A percentile compares a stretch with the other conserved stretches of the same genome.
These are phyloP conservation scores for Drosophila niveifrons DNA, from an alignment of 2,888 invertebrate genomes.

Conservation along the genomic window DNA sequence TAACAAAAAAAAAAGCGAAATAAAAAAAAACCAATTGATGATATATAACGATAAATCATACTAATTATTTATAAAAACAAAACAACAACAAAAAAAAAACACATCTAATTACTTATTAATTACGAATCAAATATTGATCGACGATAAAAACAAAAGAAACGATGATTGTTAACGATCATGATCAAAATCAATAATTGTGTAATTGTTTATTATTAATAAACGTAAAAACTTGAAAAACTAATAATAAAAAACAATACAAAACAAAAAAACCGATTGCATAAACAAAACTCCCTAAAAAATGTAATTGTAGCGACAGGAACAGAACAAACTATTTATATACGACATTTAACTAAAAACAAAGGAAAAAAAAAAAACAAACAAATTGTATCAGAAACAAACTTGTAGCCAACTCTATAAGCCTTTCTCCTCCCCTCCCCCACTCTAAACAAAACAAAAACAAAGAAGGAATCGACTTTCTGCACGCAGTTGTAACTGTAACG, in stretches of 20 bases:
- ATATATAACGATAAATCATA: conserved; percentile 54
- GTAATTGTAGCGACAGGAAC: conserved; percentile 41
- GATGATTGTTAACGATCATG: conserved; percentile 15
- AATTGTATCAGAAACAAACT: conserved; percentile 40
- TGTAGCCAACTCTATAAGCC: conserved; percentile 55
- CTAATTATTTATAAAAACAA: conserved; percentile 71
- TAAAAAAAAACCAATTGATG: conserved; percentile 36
- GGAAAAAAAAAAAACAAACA: conserved; percentile 11
- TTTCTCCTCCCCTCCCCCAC: conserved; percentile 13
- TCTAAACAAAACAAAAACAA: conserved; percentile 1
- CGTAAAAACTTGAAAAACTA: conserved; percentile 11
- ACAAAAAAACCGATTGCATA: conserved; percentile 17
- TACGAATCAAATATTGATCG: conserved; percentile 16
- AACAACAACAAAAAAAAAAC: conserved; percentile 3
- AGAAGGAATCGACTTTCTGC: conserved; percentile 11
- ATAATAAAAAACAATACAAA: neutral
- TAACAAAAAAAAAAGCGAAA: conserved; percentile 4
- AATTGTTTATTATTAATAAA: conserved; percentile 60
- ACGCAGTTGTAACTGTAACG: conserved; percentile 24
- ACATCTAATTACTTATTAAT: conserved; percentile 51
- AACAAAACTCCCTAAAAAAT: conserved; percentile 23
- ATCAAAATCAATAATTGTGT: conserved; percentile 51
- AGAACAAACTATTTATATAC: conserved; percentile 73
- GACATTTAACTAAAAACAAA: conserved; percentile 45
- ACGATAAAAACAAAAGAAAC: neutral